Conservation (phyloP, 2,113 vertebrate genomes). For the Vulpes ferrilata region DNA sequence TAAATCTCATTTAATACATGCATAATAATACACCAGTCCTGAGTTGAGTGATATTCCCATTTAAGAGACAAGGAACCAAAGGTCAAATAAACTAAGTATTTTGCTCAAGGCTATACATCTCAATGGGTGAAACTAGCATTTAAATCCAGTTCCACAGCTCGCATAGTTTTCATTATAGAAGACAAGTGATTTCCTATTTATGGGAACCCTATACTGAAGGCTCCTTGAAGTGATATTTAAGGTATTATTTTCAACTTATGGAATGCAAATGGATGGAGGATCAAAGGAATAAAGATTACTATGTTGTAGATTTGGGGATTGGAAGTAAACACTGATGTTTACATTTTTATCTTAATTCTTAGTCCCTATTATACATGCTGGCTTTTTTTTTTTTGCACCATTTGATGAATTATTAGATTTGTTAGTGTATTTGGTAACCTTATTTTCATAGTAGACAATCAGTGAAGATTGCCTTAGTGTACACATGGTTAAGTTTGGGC, state of each 20-base stretch:
- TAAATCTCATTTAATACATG: not conserved
- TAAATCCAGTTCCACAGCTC: slow-evolving; percentile 26
- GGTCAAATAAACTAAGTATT: slow-evolving; percentile 40
- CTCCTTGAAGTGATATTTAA: not conserved
- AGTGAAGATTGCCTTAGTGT: slow-evolving; percentile 11
- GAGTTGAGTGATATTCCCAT: not conserved
- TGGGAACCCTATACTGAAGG: not conserved
- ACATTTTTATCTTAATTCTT: slow-evolving; percentile 14
- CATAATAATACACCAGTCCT: not conserved
- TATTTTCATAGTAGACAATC: slow-evolving; percentile 28
- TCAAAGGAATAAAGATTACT: not conserved
- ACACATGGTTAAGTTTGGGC: not conserved
- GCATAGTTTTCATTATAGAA: not conserved
- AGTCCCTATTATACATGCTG: not conserved
- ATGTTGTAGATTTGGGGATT: not conserved
- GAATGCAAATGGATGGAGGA: not conserved
- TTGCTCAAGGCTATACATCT: not conserved
- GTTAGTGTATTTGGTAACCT: slow-evolving; percentile 24
- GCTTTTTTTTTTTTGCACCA: not conserved
- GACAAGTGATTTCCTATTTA: not conserved
- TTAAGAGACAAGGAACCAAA: slow-evolving; percentile 6
- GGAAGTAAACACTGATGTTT: not conserved
- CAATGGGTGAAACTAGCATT: not conserved
- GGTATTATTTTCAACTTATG: not conserved
- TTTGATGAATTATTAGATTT: slow-evolving; percentile 33